Evolutionary conservation across 2,113 vertebrate genomes (phyloP), one percentile per base, ranked within the genome.

Genomic region (Strigops habroptila): DNA sequence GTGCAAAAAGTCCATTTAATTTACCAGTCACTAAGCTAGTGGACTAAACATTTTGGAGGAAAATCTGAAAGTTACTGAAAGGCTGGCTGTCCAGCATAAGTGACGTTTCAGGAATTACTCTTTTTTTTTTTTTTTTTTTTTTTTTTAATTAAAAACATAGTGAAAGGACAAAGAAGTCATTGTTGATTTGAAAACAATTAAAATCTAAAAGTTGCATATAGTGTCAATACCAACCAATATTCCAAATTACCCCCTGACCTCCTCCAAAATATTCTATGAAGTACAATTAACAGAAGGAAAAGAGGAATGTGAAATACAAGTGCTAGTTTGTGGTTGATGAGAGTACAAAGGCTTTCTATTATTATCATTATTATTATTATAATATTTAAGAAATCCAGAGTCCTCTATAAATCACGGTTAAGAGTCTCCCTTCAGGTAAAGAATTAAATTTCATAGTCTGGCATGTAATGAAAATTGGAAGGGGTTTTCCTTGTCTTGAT

Each of bases 401-500:
- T 90, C 37, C 92, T 80, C 75, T 82, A 33, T 97, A 92, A 95
- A 96, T 94, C 71, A 90, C 71, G 68, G n/a, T 88, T 94, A 77
- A 88, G 90, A 86, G 51, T 69, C 28, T 86, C 25, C 82, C 93
- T 96, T 95, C 86, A 95, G 91, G 82, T 95, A 67, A 86, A 95
- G 85, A 93, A 87, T 81, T 95, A 95, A 90, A 43, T 96, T 85
- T 97, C 67, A 51, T 73, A 69, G 68, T 88, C 82, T 96, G 91
- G 91, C 93, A 88, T 16, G 48, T 68, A 92, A 86, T 88, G 62
- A 86, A 95, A 73, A 94, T 74, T 93, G 77, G 60, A 95, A 95
- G 77, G 92, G 93, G 28, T 94, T 97, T 97, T 96, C 85, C 91
- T 81, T 82, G 49, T 87, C 82, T 85, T 94, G 82, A 83, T 90